Percentiles rank a stretch among this genome's conserved stretches.
Evolutionary conservation across 2,113 vertebrate species (phyloP).

Genomic region (Ursus arctos): DNA sequence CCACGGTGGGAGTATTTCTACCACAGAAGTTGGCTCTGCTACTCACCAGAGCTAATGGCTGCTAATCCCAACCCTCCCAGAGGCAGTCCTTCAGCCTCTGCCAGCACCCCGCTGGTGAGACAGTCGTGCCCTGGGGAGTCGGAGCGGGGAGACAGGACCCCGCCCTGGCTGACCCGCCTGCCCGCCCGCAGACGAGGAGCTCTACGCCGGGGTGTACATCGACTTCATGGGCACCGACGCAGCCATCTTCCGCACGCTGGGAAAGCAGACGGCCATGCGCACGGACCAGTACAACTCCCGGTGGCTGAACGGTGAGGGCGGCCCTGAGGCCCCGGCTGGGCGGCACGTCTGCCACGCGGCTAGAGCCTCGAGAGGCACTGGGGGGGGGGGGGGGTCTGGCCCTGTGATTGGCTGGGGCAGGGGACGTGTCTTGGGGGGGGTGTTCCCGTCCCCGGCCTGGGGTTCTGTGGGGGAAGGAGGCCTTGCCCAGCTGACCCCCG

Average conservation of each 20-base stretch:
- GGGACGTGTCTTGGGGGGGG: not conserved
- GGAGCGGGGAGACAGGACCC: not conserved
- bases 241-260: conserved; percentile 98
- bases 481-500: not conserved
- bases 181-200: conserved; percentile 94
- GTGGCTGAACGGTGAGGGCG: conserved; percentile 96
- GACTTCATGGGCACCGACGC: conserved; percentile 99
- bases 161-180: not conserved
- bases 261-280: conserved; percentile 98
- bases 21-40: not conserved
- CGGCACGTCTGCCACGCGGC: not conserved
- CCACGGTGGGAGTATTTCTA: not conserved
- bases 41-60: not conserved
- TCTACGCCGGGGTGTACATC: conserved; percentile 98
- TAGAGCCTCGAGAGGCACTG: fast-evolving
- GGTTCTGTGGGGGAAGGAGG: not conserved
- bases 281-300: conserved; percentile 99
- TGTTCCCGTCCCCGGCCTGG: not conserved
- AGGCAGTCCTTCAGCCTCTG: not conserved
- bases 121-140: not conserved
- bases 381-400: not conserved
- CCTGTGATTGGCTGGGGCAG: not conserved
- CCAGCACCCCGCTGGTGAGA: not conserved
- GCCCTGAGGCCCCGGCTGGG: fast-evolving
- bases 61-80: not conserved